phyloP scores from a whole-genome alignment of 2,888 invertebrate species.

The Dicyrtomina minuta region DNA sequence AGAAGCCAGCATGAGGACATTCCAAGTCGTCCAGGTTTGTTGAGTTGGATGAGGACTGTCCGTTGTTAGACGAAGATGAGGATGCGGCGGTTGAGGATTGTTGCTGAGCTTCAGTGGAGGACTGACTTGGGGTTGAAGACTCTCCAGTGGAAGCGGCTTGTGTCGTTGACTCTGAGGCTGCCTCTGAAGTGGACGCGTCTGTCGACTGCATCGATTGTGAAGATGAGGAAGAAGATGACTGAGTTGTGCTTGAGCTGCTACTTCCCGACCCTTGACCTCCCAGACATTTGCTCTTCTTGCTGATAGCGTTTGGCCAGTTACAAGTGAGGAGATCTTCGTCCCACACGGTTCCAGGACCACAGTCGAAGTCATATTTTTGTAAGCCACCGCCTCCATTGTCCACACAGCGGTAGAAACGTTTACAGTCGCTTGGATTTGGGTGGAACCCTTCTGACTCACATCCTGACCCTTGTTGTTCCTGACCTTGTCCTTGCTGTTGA shows the following conservation, averaged over 20 bases:
- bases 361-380: constrained; percentile 42
- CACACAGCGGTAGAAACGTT: constrained; percentile 46
- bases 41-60: background rate
- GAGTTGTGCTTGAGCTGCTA: background rate
- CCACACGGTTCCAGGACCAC: constrained; percentile 40
- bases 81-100: constrained; percentile 29
- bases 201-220: no score
- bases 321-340: constrained; percentile 35
- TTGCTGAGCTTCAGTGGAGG: constrained; percentile 35
- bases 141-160: no score
- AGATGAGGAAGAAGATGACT: background rate
- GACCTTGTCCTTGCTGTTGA: constrained; percentile 2
- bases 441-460: constrained; percentile 41
- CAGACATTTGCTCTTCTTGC: constrained; percentile 31
- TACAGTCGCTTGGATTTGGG: constrained; percentile 45
- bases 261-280: constrained; percentile 1
- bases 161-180: constrained; percentile 9
- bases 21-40: constrained; percentile 14
- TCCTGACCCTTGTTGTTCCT: background rate
- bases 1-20: constrained; percentile 42
- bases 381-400: constrained; percentile 29
- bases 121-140: constrained; percentile 8
- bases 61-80: constrained; percentile 8
- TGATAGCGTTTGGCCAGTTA: constrained; percentile 30
- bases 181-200: constrained; percentile 2